Evolutionary conservation across 2,888 invertebrate genomes (phyloP).

Genomic region (Oithona nana): DNA sequence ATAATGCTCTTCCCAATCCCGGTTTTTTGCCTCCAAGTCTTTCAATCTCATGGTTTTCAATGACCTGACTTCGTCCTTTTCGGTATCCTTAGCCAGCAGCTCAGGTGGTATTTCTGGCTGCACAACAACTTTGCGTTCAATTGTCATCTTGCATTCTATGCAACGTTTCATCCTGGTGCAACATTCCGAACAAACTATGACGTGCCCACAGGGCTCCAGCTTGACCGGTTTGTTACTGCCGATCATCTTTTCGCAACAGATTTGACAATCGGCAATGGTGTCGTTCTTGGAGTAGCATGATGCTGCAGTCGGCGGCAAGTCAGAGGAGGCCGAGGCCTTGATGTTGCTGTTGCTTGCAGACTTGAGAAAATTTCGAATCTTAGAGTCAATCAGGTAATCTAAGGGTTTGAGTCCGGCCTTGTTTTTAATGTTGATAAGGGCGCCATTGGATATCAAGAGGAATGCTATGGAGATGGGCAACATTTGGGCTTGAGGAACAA

Average conservation of each 20-base stretch:
- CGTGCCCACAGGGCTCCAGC: constrained; percentile 53
- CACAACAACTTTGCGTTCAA: not conserved
- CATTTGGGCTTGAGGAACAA: not conserved
- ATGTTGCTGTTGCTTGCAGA: not conserved
- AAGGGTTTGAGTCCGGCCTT: constrained; percentile 47
- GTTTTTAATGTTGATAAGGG: constrained; percentile 42
- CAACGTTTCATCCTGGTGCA: constrained; percentile 57
- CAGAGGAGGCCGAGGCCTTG: not conserved
- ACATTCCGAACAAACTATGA: constrained; percentile 53
- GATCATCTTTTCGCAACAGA: constrained; percentile 43
- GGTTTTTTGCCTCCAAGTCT: constrained; percentile 53
- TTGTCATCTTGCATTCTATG: constrained; percentile 38
- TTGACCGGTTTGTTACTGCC: constrained; percentile 35
- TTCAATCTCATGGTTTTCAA: constrained; percentile 39
- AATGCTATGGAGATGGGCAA: constrained; percentile 32
- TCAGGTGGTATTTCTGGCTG: too few species aligned
- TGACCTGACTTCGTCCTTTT: not conserved
- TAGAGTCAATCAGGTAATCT: constrained; percentile 40
- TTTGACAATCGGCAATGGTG: constrained; percentile 31
- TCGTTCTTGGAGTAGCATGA: too few species aligned
- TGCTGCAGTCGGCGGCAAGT: not conserved
- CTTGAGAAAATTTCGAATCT: constrained; percentile 23
- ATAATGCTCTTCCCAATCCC: constrained; percentile 66
- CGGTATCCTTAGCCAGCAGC: not conserved
- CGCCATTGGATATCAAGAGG: constrained; percentile 46